phyloP scores from a whole-genome alignment of 2,888 invertebrate species.

The Xestia c-nigrum region DNA sequence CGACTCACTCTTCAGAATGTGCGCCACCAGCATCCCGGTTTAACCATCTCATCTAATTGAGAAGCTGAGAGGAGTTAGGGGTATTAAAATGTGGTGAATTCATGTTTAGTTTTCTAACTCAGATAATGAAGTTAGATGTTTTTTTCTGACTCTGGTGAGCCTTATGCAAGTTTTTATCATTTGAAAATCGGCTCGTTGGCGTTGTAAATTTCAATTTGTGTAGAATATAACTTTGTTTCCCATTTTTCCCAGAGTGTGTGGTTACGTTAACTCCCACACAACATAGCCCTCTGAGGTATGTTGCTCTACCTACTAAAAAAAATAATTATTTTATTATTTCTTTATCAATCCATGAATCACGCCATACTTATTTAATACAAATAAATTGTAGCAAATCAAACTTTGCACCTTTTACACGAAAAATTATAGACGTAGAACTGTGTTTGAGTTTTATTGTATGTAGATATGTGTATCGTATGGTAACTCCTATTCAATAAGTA shows the following conservation, averaged over 20 bases:
- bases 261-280: background rate
- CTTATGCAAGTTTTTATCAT: background rate
- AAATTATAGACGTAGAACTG: background rate
- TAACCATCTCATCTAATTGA: conserved; percentile 35
- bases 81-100: conserved; percentile 3
- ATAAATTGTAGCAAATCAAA: background rate
- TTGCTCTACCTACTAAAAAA: background rate
- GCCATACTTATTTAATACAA: background rate
- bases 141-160: background rate
- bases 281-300: background rate
- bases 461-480: background rate
- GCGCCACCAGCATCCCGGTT: conserved; percentile 7
- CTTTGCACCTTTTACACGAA: background rate
- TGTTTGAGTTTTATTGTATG: background rate
- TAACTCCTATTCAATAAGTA: background rate
- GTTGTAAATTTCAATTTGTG: background rate
- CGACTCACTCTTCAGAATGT: conserved; percentile 20
- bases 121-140: background rate
- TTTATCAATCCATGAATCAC: background rate
- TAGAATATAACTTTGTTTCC: background rate
- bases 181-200: background rate
- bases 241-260: background rate
- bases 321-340: background rate
- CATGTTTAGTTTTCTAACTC: background rate
- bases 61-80: background rate